These are phyloP conservation scores for Telmatherina bonti DNA, from an alignment of 2,797 vertebrate species.

Conservation along the genomic window DNA sequence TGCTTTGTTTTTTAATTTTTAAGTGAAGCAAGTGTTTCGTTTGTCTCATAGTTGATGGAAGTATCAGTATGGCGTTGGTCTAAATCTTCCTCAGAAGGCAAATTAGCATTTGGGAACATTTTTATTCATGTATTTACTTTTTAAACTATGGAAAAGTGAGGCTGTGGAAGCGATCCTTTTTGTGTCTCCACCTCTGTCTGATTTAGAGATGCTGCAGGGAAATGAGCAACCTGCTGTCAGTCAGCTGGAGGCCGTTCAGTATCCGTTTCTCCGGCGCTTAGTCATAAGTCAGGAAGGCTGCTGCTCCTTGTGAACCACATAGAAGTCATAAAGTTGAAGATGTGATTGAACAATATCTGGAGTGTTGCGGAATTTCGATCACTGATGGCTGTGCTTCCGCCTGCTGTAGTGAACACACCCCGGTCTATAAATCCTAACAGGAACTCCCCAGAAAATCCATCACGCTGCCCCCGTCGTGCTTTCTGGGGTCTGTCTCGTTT, in stretches of 20 bases:
- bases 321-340: slow-evolving; percentile 6
- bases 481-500: slow-evolving; percentile 50
- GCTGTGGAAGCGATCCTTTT: neutral
- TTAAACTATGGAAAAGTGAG: no score
- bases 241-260: neutral
- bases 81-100: no score
- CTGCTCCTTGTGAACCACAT: neutral
- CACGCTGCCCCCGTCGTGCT: slow-evolving; percentile 40
- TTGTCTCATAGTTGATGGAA: no score
- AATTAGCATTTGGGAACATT: no score
- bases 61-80: no score
- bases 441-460: slow-evolving; percentile 13
- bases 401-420: slow-evolving; percentile 3
- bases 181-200: slow-evolving; percentile 16
- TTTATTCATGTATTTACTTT: no score
- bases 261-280: slow-evolving; percentile 15
- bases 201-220: slow-evolving; percentile 32
- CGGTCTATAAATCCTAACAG: slow-evolving; percentile 47
- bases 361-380: neutral
- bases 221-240: slow-evolving; percentile 22
- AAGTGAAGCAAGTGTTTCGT: no score
- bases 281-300: slow-evolving; percentile 27
- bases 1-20: no score
- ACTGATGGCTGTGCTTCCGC: slow-evolving; percentile 1
- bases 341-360: slow-evolving; percentile 13